Conservation (phyloP, 2,113 vertebrate species). For the Rhagologus leucostigma region DNA sequence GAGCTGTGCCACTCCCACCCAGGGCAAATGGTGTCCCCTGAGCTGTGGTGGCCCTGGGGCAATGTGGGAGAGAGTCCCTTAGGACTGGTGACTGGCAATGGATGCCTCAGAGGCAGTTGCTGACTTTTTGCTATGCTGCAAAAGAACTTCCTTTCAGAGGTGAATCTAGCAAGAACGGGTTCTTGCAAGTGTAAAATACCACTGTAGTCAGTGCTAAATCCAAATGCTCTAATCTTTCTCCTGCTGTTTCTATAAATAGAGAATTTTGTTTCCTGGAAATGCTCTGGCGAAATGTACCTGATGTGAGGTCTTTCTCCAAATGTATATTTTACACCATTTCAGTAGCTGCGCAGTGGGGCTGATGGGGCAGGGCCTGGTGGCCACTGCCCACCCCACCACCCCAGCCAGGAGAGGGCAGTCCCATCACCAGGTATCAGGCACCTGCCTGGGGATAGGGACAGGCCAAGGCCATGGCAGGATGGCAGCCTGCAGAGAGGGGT, state of each 20-base stretch:
- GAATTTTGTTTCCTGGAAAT: background rate
- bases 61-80: accelerated
- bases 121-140: background rate
- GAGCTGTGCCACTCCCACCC: background rate
- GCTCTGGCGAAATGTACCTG: background rate
- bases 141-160: background rate
- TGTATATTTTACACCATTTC: accelerated
- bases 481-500: background rate
- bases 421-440: accelerated
- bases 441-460: accelerated
- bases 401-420: background rate
- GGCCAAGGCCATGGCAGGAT: accelerated
- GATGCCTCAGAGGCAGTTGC: background rate
- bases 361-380: accelerated
- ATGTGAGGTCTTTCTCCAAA: background rate
- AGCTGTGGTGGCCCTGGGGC: background rate
- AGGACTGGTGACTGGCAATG: accelerated
- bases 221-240: background rate
- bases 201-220: background rate
- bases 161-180: background rate
- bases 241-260: background rate
- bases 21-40: background rate
- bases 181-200: background rate
- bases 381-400: too few relatives aligned
- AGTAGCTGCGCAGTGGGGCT: accelerated